Evolutionary conservation across 2,888 invertebrate species (phyloP).

Genomic region (Acleris sparsana): DNA sequence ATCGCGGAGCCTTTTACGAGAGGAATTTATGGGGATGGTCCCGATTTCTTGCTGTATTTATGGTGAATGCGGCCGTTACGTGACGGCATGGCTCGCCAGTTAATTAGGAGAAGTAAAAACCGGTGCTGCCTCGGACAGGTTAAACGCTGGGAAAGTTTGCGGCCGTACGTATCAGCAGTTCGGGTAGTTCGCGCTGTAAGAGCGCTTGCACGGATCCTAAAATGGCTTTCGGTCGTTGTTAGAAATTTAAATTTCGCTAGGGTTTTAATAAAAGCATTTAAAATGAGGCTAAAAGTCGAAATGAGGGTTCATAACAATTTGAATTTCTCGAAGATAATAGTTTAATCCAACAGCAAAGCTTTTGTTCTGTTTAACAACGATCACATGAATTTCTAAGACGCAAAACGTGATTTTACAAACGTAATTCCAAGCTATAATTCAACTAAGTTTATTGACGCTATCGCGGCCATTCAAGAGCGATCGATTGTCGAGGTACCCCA

Average conservation of each 20-base stretch:
- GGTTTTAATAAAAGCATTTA: constrained; percentile 3
- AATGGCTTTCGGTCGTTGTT: constrained; percentile 18
- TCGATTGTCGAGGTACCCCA: constrained; percentile 63
- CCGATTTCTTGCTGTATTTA: constrained; percentile 82
- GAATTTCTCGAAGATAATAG: not conserved
- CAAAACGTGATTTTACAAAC: constrained; percentile 2
- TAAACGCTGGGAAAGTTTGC: constrained; percentile 33
- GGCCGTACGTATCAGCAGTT: constrained; percentile 35
- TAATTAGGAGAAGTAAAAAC: constrained; percentile 76
- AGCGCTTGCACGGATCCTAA: constrained; percentile 28
- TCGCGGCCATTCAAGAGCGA: constrained; percentile 54
- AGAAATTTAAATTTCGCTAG: constrained; percentile 17
- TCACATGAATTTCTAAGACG: not conserved
- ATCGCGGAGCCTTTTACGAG: constrained; percentile 83
- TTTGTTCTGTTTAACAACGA: not conserved
- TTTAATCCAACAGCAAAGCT: not conserved
- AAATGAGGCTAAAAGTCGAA: not conserved
- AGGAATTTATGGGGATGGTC: constrained; percentile 83
- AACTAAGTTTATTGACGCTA: constrained; percentile 43
- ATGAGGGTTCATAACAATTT: not conserved
- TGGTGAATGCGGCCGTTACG: constrained; percentile 76
- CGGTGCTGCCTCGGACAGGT: constrained; percentile 34
- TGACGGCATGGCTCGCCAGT: constrained; percentile 69
- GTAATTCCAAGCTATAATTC: constrained; percentile 27
- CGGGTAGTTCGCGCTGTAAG: constrained; percentile 20